Percentiles rank a stretch among this genome's conserved stretches.
Conservation (phyloP, 2,888 invertebrate genomes). For the Seladonia tumulorum region DNA sequence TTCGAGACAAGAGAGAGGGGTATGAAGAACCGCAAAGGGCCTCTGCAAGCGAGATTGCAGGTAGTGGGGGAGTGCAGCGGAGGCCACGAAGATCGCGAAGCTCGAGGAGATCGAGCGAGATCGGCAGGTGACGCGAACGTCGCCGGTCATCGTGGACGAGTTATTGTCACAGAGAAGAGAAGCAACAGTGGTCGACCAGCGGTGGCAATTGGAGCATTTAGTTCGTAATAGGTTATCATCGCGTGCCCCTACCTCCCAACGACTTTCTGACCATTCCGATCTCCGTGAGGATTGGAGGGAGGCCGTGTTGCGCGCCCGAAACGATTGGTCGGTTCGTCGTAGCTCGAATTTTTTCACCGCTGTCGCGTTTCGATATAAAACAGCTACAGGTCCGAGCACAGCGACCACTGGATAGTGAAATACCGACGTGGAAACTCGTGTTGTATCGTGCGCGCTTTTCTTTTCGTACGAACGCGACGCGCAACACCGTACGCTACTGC, state of each 20-base stretch:
- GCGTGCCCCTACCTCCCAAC: conserved; percentile 53
- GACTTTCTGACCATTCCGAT: conserved; percentile 22
- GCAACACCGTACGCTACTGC: no score
- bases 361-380: conserved; percentile 64
- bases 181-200: conserved; percentile 38
- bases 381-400: conserved; percentile 23
- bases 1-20: no score
- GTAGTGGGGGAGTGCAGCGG: not conserved
- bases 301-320: conserved; percentile 28
- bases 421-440: conserved; percentile 20
- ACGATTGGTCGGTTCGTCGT: conserved; percentile 63
- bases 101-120: not conserved
- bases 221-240: conserved; percentile 72
- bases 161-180: conserved; percentile 28
- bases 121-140: not conserved
- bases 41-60: not conserved
- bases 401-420: conserved; percentile 41
- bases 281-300: conserved; percentile 55
- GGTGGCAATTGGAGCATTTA: conserved; percentile 71
- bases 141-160: not conserved
- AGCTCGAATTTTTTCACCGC: conserved; percentile 53
- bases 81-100: not conserved
- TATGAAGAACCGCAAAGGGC: no score
- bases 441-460: not conserved
- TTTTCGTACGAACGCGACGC: not conserved